Evolutionary conservation across 2,113 vertebrate genomes (phyloP), one percentile per base, ranked within the genome.

Genomic region (Oreocharis arfaki): DNA sequence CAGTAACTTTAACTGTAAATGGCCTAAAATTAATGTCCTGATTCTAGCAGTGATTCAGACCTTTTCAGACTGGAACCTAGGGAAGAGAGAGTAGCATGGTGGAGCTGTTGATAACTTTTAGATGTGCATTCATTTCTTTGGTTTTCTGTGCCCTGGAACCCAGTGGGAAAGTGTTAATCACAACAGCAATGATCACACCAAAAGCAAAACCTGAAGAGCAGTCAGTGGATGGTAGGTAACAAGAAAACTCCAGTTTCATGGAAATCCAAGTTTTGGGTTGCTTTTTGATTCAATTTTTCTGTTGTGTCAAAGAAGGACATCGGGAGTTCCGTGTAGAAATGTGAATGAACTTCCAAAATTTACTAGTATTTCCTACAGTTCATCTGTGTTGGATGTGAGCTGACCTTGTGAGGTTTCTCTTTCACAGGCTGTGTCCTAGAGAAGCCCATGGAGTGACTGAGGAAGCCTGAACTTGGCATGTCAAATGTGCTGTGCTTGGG

Each of bases 401-500:
- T 78, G 77, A 53, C 59, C 30, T 76, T 42, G 32, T 0, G 3
- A 77, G 26, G 46, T 64, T 73, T 83, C 41, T 71, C 16, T 76
- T 80, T 65, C 0, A 0, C 30, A 44, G 67, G 17, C 53, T 76
- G 10, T 55, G 56, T 55, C 60, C 56, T 79, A 32, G 28, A 79
- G 87, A 67, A 71, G 23, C 19, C 15, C 0, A 0, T 24, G 47
- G 33, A n/a, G 17, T 3, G 6, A 11, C 57, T 8, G 49, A 65
- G 28, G 16, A 42, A 73, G 27, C 35, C 23, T 41, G 39, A 80
- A 19, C 30, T 55, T 4, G 2, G 32, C 1, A 0, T 35, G 39
- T 11, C 5, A 1, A 41, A 46, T 0, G 0, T 78, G 33, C 50
- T 61, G 15, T 5, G 0, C 42, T 46, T 37, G 24, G 41, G 49